Evolutionary conservation across 2,113 vertebrate species (phyloP), one percentile per base, ranked within the genome.

Genomic region (Ammodytes dubius): DNA sequence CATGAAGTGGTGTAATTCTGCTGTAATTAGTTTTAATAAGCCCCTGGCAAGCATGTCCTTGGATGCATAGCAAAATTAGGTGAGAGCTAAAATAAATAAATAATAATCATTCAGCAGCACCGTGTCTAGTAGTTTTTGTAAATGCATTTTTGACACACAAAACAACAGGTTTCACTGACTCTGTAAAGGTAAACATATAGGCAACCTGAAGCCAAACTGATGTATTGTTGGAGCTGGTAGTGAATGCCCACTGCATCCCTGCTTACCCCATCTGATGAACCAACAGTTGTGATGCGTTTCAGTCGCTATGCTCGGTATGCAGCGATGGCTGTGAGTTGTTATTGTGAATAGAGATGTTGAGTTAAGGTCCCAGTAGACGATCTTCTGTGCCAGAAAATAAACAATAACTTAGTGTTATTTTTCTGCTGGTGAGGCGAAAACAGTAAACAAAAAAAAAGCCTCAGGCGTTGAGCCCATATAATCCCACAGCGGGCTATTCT

Each of bases 21-120:
- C 77, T 63, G 57, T 79, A 92, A 93, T 92, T 91, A 91, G 88
- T 56, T 84, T 67, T 86, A 88, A 86, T 91, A 82, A 82, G 83
- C 79, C 64, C 17, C 88, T 88, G 86, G 82, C 84, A 83, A 73
- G 77, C 81, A 74, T 14, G 66, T 78, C 73, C 73, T 47, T 42
- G 49, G 59, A 87, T 77, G 63, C 57, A 71, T 71, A 77, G 50
- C 71, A 70, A 86, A 88, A 80, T 71, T 61, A 84, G 74, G 77
- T 82, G 46, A 68, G 57, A 65, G 79, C 64, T 43, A 56, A 54
- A 70, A 56, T 50, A 70, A 27, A 27, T 27, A 27, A 27, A 27
- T 27, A 27, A 27, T 27, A 27, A 27, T 27, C 27, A 27, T 27
- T 27, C 27, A 27, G 67, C 0, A 37, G 46, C 2, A 4, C 54